Evolutionary conservation across 2,113 vertebrate species (phyloP).

Genomic region (Hippocampus zosterae): DNA sequence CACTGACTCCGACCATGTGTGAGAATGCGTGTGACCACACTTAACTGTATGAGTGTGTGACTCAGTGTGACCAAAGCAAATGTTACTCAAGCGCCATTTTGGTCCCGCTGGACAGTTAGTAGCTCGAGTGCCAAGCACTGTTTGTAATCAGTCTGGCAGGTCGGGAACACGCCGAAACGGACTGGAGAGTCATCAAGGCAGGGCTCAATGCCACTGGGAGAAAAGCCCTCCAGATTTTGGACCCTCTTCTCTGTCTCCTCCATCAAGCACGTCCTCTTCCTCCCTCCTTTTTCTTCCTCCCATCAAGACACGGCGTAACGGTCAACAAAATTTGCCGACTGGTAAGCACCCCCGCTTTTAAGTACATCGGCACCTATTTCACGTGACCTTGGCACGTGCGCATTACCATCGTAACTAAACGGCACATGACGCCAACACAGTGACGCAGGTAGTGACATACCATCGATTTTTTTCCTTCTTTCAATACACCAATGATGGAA

Average conservation of each 20-base stretch:
- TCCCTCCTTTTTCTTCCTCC: slow-evolving; percentile 12
- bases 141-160: slow-evolving; percentile 44
- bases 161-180: slow-evolving; percentile 36
- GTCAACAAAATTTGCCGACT: no score
- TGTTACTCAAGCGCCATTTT: slow-evolving; percentile 41
- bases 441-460: neutral
- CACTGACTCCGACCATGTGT: slow-evolving; percentile 53
- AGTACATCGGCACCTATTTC: no score
- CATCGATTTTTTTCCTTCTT: neutral
- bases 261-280: slow-evolving; percentile 65
- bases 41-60: slow-evolving; percentile 24
- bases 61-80: slow-evolving; percentile 48
- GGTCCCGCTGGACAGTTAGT: slow-evolving; percentile 9
- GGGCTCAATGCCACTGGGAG: slow-evolving; percentile 33
- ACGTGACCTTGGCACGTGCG: no score
- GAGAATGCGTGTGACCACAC: slow-evolving; percentile 24
- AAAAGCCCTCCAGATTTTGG: slow-evolving; percentile 19
- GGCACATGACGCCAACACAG: no score
- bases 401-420: no score
- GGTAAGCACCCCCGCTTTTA: no score
- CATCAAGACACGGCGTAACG: no score
- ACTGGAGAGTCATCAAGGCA: slow-evolving; percentile 46
- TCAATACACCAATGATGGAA: neutral
- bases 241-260: slow-evolving; percentile 32
- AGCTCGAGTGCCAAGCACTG: slow-evolving; percentile 38